Conservation (phyloP, 2,888 invertebrate genomes). For the Hypena proboscidalis region DNA sequence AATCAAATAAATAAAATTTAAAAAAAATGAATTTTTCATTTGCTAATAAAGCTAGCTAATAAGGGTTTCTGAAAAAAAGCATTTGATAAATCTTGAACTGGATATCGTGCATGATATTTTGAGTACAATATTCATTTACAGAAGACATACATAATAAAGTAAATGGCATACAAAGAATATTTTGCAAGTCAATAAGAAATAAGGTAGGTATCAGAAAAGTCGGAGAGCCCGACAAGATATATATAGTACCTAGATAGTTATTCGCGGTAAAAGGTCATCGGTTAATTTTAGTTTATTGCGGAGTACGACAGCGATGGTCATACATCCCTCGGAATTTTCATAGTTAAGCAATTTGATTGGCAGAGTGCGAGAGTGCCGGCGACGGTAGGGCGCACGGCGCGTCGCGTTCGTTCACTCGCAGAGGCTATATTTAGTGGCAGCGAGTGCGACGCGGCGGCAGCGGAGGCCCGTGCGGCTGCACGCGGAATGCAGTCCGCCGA, state of each 20-base stretch:
- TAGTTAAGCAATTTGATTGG: slow-evolving; percentile 43
- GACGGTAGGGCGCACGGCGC: slow-evolving; percentile 46
- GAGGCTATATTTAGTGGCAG: slow-evolving; percentile 80
- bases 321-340: slow-evolving; percentile 26
- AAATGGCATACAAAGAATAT: neutral
- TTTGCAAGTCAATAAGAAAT: slow-evolving; percentile 7
- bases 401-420: slow-evolving; percentile 63
- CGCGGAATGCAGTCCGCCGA: slow-evolving; percentile 68
- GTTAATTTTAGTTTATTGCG: slow-evolving; percentile 23
- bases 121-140: no score
- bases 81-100: no score
- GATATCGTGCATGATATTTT: no score
- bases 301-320: slow-evolving; percentile 14
- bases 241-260: slow-evolving; percentile 6
- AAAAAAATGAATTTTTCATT: no score
- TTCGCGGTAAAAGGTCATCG: slow-evolving; percentile 13
- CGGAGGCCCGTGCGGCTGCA: slow-evolving; percentile 57
- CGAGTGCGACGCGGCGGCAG: slow-evolving; percentile 47
- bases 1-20: no score
- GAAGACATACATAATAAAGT: neutral
- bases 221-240: slow-evolving; percentile 2
- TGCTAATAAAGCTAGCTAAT: no score
- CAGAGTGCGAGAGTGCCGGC: slow-evolving; percentile 34
- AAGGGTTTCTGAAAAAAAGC: no score
- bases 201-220: slow-evolving; percentile 4